A percentile compares a stretch with the other conserved stretches of the same genome.
phyloP scores from a whole-genome alignment of 2,797 vertebrate species.

The Microchirus variegatus region DNA sequence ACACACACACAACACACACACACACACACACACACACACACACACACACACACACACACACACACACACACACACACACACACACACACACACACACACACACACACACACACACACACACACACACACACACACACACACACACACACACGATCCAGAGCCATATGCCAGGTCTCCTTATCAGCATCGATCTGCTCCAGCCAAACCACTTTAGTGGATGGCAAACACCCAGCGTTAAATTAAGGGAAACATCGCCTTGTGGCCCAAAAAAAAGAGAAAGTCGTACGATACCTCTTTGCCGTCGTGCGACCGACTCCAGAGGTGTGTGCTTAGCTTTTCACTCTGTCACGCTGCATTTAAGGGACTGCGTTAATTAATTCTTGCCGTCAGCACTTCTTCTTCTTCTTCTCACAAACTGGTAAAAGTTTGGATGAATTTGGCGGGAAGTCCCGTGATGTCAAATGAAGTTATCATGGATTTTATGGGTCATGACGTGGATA shows the following conservation, averaged over 20 bases:
- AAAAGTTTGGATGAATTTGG: conserved; percentile 8
- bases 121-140: too few species aligned
- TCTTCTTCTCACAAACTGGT: conserved; percentile 1
- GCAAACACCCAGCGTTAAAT: conserved; percentile 57
- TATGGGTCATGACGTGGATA: too few species aligned
- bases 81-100: conserved; percentile 9
- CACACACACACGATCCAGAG: conserved; percentile 21
- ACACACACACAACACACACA: conserved; percentile 16
- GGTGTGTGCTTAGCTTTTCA: conserved; percentile 24
- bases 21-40: conserved; percentile 8
- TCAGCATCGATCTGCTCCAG: conserved; percentile 51
- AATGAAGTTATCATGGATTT: too few species aligned
- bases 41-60: conserved; percentile 24
- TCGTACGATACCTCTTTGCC: not conserved
- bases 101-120: conserved; percentile 19
- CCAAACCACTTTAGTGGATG: conserved; percentile 54
- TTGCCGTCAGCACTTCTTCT: conserved; percentile 21
- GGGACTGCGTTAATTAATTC: conserved; percentile 38
- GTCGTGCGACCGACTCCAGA: conserved; percentile 27
- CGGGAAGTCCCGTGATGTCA: not conserved
- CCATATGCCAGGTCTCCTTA: conserved; percentile 56
- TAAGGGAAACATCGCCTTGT: conserved; percentile 53
- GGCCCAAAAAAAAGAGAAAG: conserved; percentile 56
- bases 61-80: conserved; percentile 23
- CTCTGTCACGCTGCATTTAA: conserved; percentile 26